A percentile compares a stretch with the other conserved stretches of the same genome.
Evolutionary conservation across 2,113 vertebrate genomes (phyloP).

Genomic region (Morone saxatilis): DNA sequence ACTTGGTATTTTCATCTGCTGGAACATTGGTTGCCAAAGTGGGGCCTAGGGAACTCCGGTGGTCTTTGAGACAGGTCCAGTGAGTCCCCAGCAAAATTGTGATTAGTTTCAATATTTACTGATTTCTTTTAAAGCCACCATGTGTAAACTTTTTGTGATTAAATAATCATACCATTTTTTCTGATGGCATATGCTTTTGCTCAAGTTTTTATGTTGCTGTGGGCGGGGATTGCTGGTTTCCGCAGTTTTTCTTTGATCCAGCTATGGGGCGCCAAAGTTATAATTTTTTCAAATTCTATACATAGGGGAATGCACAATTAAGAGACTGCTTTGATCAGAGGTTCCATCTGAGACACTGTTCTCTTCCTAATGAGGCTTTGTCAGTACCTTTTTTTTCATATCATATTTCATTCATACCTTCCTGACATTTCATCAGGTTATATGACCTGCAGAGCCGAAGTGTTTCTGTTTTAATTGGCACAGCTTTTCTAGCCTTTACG

Average conservation of each 20-base stretch:
- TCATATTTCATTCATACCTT: too few relatives aligned
- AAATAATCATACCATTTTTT: not conserved
- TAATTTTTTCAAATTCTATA: not conserved
- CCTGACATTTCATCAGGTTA: too few relatives aligned
- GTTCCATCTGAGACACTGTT: not conserved
- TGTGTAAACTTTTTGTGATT: not conserved
- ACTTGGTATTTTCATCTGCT: slow-evolving; percentile 60
- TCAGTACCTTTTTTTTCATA: too few relatives aligned
- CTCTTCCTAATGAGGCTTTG: not conserved
- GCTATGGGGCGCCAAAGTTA: not conserved
- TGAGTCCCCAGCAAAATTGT: not conserved
- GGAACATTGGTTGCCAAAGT: slow-evolving; percentile 28
- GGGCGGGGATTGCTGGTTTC: not conserved
- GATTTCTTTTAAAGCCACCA: not conserved
- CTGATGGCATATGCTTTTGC: not conserved
- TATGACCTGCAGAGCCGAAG: too few relatives aligned
- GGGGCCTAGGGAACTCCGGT: not conserved
- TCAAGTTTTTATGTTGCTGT: not conserved
- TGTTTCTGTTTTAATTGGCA: too few relatives aligned
- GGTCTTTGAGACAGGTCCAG: slow-evolving; percentile 13
- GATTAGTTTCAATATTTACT: slow-evolving; percentile 6
- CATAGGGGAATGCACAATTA: not conserved
- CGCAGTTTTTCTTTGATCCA: not conserved
- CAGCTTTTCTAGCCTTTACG: too few relatives aligned
- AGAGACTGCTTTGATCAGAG: not conserved